phyloP scores from a whole-genome alignment of 2,888 invertebrate species.

The Coremacera marginata region DNA sequence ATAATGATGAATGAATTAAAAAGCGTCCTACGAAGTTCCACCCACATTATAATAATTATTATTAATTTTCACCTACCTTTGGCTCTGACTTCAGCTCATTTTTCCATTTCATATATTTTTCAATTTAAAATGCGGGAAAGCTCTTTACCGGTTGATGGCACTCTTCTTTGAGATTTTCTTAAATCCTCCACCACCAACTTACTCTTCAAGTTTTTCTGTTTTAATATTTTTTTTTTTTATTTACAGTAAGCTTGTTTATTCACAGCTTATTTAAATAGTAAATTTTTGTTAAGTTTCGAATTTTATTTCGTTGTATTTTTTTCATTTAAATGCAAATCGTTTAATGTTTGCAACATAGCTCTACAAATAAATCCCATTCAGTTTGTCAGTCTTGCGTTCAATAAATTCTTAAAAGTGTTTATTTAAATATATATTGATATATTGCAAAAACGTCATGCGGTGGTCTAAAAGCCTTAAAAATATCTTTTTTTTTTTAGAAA shows the following conservation, averaged over 20 bases:
- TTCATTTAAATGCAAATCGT: conserved; percentile 20
- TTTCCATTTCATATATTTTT: background rate
- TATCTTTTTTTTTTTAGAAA: no score
- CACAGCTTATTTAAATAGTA: background rate
- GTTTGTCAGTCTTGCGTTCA: background rate
- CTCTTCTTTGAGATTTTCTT: background rate
- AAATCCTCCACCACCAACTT: background rate
- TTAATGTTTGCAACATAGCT: background rate
- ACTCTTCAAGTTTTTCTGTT: background rate
- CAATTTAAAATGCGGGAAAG: background rate
- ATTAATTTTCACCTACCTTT: background rate
- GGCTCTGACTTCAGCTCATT: background rate
- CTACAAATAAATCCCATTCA: background rate
- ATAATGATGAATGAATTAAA: background rate
- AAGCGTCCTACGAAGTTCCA: background rate
- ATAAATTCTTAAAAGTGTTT: background rate
- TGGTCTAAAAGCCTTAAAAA: background rate
- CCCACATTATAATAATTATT: background rate
- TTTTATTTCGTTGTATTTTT: conserved; percentile 1
- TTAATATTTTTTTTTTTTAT: background rate
- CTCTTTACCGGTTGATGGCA: background rate
- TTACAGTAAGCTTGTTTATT: background rate
- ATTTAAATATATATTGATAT: background rate
- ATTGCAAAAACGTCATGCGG: background rate
- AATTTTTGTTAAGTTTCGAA: background rate